Evolutionary conservation across 1,140 invertebrate species (phyloP).

Genomic region (Coenobita brevimanus): DNA sequence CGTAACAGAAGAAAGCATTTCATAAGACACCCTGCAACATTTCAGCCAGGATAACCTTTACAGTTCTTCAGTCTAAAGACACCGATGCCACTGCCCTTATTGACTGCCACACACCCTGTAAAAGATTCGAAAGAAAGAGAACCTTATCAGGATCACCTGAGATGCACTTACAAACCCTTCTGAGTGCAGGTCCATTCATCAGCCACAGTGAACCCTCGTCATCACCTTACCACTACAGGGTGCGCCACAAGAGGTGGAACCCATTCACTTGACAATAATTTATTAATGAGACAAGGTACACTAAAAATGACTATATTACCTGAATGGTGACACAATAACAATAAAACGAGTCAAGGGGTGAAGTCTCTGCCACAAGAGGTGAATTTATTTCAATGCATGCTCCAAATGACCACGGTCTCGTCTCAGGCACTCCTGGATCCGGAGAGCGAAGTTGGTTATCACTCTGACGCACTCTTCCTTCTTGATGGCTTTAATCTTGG

Average conservation of each 20-base stretch:
- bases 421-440: not conserved
- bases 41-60: no score
- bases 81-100: no score
- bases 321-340: not conserved
- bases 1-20: no score
- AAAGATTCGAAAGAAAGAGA: no score
- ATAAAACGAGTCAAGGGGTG: not conserved
- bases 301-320: not conserved
- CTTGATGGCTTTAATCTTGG: constrained; percentile 11
- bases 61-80: no score
- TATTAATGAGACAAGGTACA: not conserved
- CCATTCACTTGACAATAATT: constrained; percentile 3
- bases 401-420: not conserved
- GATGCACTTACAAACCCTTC: no score
- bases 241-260: not conserved
- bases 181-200: no score
- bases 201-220: no score
- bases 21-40: no score
- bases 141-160: no score
- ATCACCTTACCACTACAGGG: no score
- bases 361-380: not conserved
- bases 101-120: no score
- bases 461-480: constrained; percentile 15
- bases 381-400: constrained; percentile 3
- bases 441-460: constrained; percentile 3